A percentile compares a stretch with the other conserved stretches of the same genome.
Evolutionary conservation across 2,888 invertebrate species (phyloP).

Genomic region (Acrobasis repandana): DNA sequence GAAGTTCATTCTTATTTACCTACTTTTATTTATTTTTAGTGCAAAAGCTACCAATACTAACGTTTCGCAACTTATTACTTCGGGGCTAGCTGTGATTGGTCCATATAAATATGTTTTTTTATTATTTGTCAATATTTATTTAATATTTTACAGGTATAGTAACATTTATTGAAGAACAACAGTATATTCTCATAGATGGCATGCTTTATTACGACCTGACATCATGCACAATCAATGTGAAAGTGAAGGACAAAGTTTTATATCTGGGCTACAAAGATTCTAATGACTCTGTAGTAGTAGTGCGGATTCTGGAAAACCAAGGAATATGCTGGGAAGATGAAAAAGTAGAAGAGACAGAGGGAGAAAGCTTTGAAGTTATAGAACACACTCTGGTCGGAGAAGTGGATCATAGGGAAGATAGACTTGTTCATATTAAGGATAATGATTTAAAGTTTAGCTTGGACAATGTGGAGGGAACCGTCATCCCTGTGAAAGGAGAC

Average conservation of each 20-base stretch:
- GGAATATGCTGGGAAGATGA: conserved; percentile 78
- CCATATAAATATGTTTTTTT: too few relatives aligned
- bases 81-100: too few relatives aligned
- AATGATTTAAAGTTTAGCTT: conserved; percentile 83
- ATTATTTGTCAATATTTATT: background rate
- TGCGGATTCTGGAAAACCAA: conserved; percentile 81
- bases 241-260: conserved; percentile 79
- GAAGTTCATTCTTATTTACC: too few relatives aligned
- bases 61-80: too few relatives aligned
- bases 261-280: conserved; percentile 80
- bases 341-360: conserved; percentile 50
- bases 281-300: conserved; percentile 73
- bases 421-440: conserved; percentile 74
- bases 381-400: conserved; percentile 66
- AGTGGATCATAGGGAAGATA: conserved; percentile 57
- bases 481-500: conserved; percentile 87
- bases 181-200: conserved; percentile 83
- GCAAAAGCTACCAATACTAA: too few relatives aligned
- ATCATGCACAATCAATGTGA: conserved; percentile 55
- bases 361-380: conserved; percentile 52
- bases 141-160: conserved; percentile 76
- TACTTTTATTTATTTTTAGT: too few relatives aligned
- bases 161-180: conserved; percentile 75
- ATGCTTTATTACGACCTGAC: conserved; percentile 77
- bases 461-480: conserved; percentile 84